Conservation (phyloP, 1,140 invertebrate genomes). For the Batillaria attramentaria region DNA sequence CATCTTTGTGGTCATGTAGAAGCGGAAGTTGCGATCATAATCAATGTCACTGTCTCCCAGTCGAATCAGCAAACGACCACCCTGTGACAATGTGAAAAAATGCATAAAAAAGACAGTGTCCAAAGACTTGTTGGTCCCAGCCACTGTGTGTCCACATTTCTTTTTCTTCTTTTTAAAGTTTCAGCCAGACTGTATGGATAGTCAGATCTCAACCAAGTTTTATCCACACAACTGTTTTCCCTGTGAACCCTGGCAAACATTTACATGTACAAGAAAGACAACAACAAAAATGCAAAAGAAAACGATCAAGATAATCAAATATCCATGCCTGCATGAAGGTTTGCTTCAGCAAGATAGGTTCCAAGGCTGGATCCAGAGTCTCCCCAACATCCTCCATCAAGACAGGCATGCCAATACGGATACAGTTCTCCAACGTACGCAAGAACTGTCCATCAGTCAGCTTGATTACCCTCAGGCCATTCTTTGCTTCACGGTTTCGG, state of each 20-base stretch:
- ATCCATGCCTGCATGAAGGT: constrained; percentile 73
- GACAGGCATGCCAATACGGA: constrained; percentile 71
- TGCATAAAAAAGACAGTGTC: no score
- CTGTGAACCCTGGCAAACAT: no score
- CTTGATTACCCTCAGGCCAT: constrained; percentile 84
- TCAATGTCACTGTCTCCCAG: constrained; percentile 72
- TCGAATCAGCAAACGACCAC: constrained; percentile 69
- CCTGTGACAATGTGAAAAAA: constrained; percentile 59
- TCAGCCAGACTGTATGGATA: background rate
- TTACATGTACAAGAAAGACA: no score
- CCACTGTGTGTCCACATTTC: background rate
- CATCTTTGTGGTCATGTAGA: constrained; percentile 73
- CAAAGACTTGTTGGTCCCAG: no score
- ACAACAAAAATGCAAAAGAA: no score
- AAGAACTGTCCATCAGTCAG: constrained; percentile 77
- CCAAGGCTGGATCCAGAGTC: constrained; percentile 71
- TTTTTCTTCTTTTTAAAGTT: background rate
- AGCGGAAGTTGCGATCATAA: constrained; percentile 79
- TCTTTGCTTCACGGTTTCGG: constrained; percentile 83
- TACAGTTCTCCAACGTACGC: constrained; percentile 70
- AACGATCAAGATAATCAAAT: no score
- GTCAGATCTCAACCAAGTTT: background rate
- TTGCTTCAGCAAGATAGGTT: constrained; percentile 73
- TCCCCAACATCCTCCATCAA: constrained; percentile 72
- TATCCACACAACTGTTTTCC: no score